These are phyloP conservation scores for Thomomys bottae DNA, from an alignment of 2,113 vertebrate species.

Conservation along the genomic window DNA sequence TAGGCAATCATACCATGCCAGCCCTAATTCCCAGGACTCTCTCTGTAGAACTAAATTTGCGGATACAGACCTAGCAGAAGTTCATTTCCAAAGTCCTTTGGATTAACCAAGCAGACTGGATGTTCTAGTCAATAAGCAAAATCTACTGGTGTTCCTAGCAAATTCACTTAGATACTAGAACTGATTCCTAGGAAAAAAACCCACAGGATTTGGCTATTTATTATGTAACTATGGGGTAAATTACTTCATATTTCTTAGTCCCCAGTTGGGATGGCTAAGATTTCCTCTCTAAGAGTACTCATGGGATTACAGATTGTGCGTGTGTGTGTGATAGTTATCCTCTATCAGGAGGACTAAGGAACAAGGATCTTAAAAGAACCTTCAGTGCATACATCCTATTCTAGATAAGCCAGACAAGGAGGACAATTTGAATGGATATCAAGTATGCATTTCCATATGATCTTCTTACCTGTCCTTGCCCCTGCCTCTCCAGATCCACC, in stretches of 20 bases:
- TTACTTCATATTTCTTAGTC: not conserved
- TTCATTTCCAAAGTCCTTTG: not conserved
- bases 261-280: not conserved
- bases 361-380: not conserved
- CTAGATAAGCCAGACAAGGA: not conserved
- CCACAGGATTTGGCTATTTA: not conserved
- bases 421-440: not conserved
- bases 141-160: not conserved
- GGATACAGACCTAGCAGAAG: not conserved
- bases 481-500: slow-evolving; percentile 97
- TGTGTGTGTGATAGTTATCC: not conserved
- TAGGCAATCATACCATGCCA: not conserved
- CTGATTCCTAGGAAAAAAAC: not conserved
- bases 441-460: not conserved
- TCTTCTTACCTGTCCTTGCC: slow-evolving; percentile 94
- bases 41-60: not conserved
- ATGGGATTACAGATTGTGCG: not conserved
- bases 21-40: not conserved
- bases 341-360: not conserved
- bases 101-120: not conserved
- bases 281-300: not conserved
- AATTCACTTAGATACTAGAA: not conserved
- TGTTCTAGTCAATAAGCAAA: not conserved
- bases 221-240: not conserved
- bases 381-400: not conserved